Conservation (phyloP, 2,113 vertebrate species). For the Strix aluco region DNA sequence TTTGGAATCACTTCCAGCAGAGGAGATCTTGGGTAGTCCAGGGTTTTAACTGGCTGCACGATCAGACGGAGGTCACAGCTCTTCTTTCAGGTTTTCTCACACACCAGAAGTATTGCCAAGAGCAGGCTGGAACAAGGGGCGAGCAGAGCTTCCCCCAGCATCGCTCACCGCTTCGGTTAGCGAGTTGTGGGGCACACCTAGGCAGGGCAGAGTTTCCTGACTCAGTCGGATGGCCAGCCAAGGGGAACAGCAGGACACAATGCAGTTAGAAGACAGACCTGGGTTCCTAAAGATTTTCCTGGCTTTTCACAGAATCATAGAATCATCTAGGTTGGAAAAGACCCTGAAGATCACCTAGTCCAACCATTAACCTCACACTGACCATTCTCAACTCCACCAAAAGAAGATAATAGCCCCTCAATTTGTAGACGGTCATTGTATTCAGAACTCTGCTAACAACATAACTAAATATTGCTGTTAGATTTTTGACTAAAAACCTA, state of each 20-base stretch:
- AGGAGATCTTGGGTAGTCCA: background rate
- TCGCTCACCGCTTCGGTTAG: background rate
- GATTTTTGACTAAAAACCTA: background rate
- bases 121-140: background rate
- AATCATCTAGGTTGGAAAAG: too few relatives aligned
- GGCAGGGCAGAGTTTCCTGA: background rate
- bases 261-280: fast-evolving
- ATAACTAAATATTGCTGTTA: background rate
- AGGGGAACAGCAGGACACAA: background rate
- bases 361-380: too few relatives aligned
- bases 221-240: fast-evolving
- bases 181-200: background rate
- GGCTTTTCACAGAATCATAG: background rate
- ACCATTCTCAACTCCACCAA: background rate
- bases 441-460: background rate
- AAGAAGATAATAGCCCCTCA: background rate
- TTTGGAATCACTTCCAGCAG: background rate
- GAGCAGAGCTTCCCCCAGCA: background rate
- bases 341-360: too few relatives aligned
- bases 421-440: background rate
- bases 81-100: background rate
- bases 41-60: background rate
- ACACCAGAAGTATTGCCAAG: background rate
- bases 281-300: background rate
- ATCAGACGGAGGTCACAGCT: background rate